Base-by-base conservation (phyloP, 2,113 vertebrate genomes). In the Choloepus hoffmanni region DNA sequence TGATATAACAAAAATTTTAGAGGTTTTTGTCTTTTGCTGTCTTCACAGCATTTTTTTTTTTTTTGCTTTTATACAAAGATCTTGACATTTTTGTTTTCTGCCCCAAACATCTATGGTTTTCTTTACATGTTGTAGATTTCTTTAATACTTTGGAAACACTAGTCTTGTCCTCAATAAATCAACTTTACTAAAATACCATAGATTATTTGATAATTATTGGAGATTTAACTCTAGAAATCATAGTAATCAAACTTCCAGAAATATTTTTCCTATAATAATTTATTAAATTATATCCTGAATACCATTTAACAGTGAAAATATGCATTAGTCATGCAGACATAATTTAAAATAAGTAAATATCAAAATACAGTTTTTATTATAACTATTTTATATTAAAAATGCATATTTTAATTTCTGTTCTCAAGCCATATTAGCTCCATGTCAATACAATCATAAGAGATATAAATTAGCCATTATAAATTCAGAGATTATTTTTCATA, bases 271-370 rank as follows among this genome's bases (percentile, higher is more conserved):
- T 85, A 43, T 18, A 10, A 72, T 53, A 67, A 70, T 78, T 36
- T 79, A 48, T 72, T 58, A 87, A 72, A 48, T 88, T 43, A 0
- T 68, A 16, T 90, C 7, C 33, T 6, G 76, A 33, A 45, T 26
- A 55, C 12, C 70, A 6, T 63, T 2, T 40, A 60, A n/a, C 1
- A 78, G 26, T 85, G 26, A 63, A 85, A 92, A 77, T 73, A 26
- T 30, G 1, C 26, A 53, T 58, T 68, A 78, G 3, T 23, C 21
- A 65, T 70, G 8, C 28, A 83, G 28, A 72, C 5, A 23, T 63
- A n/a, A 91, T 94, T 91, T 82, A 58, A 65, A 78, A 65, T 58
- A 88, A 85, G 7, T 50, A 91, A 70, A 89, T 89, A 43, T 45
- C 65, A 18, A 96, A 73, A 19, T 73, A 73, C 70, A 67, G 3